These are phyloP conservation scores for Melieria crassipennis DNA, from an alignment of 2,888 invertebrate genomes.

Conservation along the genomic window DNA sequence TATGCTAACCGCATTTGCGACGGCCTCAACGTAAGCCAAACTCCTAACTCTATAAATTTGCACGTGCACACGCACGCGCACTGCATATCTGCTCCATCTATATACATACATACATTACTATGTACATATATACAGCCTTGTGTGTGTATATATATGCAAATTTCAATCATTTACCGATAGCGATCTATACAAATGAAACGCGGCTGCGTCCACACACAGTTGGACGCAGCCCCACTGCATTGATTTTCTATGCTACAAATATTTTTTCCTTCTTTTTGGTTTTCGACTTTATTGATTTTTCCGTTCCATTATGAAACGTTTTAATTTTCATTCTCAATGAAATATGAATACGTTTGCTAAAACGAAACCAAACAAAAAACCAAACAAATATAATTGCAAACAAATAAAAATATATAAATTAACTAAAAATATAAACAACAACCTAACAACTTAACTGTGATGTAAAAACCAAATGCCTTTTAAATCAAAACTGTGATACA, in stretches of 20 bases:
- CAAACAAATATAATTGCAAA: neutral
- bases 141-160: neutral
- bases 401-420: constrained; percentile 22
- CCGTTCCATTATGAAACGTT: constrained; percentile 42
- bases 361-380: constrained; percentile 30
- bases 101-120: constrained; percentile 19
- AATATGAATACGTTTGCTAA: constrained; percentile 34
- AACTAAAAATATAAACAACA: constrained; percentile 24
- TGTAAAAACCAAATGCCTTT: neutral
- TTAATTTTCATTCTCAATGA: constrained; percentile 44
- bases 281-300: constrained; percentile 49
- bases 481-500: constrained; percentile 20
- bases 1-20: constrained; percentile 87
- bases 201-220: neutral
- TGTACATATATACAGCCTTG: neutral
- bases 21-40: constrained; percentile 85
- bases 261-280: constrained; percentile 58
- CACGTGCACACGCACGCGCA: constrained; percentile 12
- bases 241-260: constrained; percentile 50
- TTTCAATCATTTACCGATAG: too few relatives aligned
- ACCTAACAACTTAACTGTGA: constrained; percentile 17
- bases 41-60: constrained; percentile 33
- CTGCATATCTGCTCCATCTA: constrained; percentile 17
- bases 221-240: constrained; percentile 18
- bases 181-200: neutral